Evolutionary conservation across 2,888 invertebrate species (phyloP).

Genomic region (Xylota sylvarum): DNA sequence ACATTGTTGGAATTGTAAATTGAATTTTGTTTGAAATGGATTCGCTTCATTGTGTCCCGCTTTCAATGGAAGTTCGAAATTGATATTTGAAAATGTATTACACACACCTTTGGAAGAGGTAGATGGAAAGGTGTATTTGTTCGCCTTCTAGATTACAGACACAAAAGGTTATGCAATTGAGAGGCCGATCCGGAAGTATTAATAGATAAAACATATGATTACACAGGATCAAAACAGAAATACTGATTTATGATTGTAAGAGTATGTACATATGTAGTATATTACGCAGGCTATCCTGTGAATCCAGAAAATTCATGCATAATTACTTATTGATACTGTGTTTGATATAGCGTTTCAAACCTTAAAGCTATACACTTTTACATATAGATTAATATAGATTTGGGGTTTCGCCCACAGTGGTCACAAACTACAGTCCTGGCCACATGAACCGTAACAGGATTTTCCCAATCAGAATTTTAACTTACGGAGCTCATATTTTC

Average conservation of each 20-base stretch:
- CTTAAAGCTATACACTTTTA: too few species aligned
- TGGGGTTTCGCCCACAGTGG: too few species aligned
- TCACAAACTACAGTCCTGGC: too few species aligned
- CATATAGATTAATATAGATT: too few species aligned
- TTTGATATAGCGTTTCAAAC: too few species aligned
- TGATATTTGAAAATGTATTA: conserved; percentile 62
- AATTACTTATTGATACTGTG: too few species aligned
- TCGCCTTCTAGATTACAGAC: conserved; percentile 53
- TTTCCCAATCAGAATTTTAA: too few species aligned
- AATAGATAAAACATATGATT: conserved; percentile 63
- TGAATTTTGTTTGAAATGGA: conserved; percentile 61
- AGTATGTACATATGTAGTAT: too few species aligned
- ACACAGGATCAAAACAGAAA: conserved; percentile 53
- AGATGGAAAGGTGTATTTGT: conserved; percentile 37
- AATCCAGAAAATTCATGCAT: too few species aligned
- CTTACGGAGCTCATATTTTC: too few species aligned
- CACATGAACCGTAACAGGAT: too few species aligned
- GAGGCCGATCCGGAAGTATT: conserved; percentile 73
- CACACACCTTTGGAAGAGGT: conserved; percentile 45
- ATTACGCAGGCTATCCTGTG: too few species aligned
- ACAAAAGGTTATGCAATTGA: conserved; percentile 51
- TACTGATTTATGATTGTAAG: neutral
- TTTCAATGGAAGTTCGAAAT: conserved; percentile 47
- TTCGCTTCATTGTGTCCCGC: conserved; percentile 24
- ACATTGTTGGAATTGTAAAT: conserved; percentile 40